phyloP scores from a whole-genome alignment of 2,888 invertebrate species.

The Panzeria rudis region DNA sequence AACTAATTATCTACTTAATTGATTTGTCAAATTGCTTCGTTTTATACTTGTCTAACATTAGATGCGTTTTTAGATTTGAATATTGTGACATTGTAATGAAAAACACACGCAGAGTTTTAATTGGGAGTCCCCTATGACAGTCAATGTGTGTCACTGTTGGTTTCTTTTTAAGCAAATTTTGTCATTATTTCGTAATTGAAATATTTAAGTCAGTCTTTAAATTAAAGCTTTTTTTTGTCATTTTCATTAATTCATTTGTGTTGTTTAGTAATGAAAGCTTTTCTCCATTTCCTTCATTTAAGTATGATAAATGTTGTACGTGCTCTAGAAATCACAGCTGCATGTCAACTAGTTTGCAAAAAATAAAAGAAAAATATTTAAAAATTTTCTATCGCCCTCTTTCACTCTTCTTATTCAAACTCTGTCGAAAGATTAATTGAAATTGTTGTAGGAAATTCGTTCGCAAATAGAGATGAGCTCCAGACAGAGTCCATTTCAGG shows the following conservation, averaged over 20 bases:
- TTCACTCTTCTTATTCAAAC: not conserved
- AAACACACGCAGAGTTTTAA: slow-evolving; percentile 10
- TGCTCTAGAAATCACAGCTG: slow-evolving; percentile 52
- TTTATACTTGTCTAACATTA: not conserved
- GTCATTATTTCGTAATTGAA: slow-evolving; percentile 34
- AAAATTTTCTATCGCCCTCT: not conserved
- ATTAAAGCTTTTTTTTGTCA: slow-evolving; percentile 21
- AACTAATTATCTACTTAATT: slow-evolving; percentile 81
- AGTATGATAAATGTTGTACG: slow-evolving; percentile 67
- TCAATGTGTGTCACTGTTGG: not conserved
- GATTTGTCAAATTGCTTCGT: slow-evolving; percentile 78
- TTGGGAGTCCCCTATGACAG: not conserved
- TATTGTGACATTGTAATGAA: not conserved
- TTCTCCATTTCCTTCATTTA: slow-evolving; percentile 14
- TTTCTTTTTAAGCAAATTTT: slow-evolving; percentile 2
- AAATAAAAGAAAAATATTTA: not conserved
- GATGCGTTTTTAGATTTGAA: not conserved
- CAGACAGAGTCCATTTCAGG: slow-evolving; percentile 1
- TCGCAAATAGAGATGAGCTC: not conserved
- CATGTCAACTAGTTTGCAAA: slow-evolving; percentile 11
- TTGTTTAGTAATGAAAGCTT: slow-evolving; percentile 17
- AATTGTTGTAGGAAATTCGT: slow-evolving; percentile 5
- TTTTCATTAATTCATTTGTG: slow-evolving; percentile 7
- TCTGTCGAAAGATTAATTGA: slow-evolving; percentile 32
- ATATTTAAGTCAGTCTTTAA: slow-evolving; percentile 43